phyloP scores from a whole-genome alignment of 2,888 invertebrate species.

The Trichacis sp. region DNA sequence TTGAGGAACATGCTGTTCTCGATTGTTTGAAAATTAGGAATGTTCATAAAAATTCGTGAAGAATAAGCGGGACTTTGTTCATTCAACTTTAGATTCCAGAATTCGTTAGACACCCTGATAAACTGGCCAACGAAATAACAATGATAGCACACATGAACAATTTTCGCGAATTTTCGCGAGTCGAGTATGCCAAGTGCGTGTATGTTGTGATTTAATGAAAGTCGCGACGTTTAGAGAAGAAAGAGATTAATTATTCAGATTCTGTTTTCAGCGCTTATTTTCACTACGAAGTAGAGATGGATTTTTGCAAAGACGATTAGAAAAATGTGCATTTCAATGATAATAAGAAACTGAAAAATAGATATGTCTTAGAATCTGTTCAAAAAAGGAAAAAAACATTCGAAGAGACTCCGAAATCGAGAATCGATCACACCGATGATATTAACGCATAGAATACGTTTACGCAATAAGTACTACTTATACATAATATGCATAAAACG shows the following conservation, averaged over 20 bases:
- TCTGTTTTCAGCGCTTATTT: no score
- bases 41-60: no score
- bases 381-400: conserved; percentile 17
- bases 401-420: conserved; percentile 15
- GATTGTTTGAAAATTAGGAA: no score
- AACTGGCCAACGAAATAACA: conserved; percentile 31
- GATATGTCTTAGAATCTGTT: no score
- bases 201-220: conserved; percentile 17
- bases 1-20: no score
- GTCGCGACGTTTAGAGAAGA: conserved; percentile 12
- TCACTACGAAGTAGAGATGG: no score
- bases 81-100: no score
- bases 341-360: no score
- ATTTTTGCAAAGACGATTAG: no score
- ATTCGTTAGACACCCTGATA: no score
- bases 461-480: conserved; percentile 34
- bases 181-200: conserved; percentile 24
- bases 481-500: conserved; percentile 20
- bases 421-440: conserved; percentile 25
- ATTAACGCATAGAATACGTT: conserved; percentile 31
- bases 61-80: no score
- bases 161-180: conserved; percentile 33
- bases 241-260: conserved; percentile 4
- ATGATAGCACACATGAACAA: conserved; percentile 41
- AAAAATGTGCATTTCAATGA: no score